Conservation (phyloP, 2,113 vertebrate species). For the Anoura caudifer region DNA sequence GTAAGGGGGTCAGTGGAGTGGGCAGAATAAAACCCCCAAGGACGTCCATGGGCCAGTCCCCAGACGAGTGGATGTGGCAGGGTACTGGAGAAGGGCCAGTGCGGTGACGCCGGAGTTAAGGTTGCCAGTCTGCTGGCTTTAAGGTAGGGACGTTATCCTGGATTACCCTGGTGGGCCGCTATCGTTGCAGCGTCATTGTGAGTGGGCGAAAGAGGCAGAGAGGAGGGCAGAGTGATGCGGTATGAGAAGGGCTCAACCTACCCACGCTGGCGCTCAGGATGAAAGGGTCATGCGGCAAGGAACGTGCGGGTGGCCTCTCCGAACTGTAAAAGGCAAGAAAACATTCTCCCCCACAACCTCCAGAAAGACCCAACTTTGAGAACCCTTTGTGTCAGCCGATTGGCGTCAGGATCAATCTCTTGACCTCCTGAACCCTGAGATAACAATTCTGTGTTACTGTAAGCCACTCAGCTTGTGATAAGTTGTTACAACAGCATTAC, state of each 20-base stretch:
- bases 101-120: not conserved
- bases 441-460: accelerated
- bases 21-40: not conserved
- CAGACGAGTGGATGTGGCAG: accelerated
- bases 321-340: not conserved
- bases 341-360: too few relatives aligned
- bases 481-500: not conserved
- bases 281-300: not conserved
- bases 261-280: not conserved
- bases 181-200: too few relatives aligned
- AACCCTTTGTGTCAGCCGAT: too few relatives aligned
- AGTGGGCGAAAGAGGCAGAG: not conserved
- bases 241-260: too few relatives aligned
- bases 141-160: accelerated
- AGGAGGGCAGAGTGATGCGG: accelerated
- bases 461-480: not conserved
- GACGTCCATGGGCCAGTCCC: not conserved
- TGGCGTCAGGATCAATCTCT: too few relatives aligned
- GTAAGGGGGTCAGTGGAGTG: accelerated
- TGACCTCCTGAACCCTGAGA: accelerated
- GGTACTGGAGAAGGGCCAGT: too few relatives aligned
- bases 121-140: not conserved
- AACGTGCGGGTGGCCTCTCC: too few relatives aligned
- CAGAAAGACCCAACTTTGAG: too few relatives aligned
- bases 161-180: accelerated